Base-by-base conservation (phyloP, 2,113 vertebrate species). In the Tamias sibiricus region DNA sequence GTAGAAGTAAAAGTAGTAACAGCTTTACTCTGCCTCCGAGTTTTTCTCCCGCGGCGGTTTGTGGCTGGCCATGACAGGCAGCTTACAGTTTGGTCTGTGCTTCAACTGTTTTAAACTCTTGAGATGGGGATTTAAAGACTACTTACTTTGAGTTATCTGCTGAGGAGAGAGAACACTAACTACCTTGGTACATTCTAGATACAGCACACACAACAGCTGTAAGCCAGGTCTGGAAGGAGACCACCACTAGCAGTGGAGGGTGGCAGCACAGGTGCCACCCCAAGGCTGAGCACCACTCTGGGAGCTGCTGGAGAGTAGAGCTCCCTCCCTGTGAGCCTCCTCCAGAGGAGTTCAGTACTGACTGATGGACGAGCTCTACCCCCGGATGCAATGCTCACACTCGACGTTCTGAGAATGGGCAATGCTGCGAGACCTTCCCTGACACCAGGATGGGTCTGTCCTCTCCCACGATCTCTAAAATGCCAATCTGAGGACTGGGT, bases 201-300 rank as follows among this genome's bases (percentile, higher is more conserved):
- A n/a, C 0, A 81, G 54, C 54, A 76, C n/a, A 8, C 0, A 1
- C 0, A 28, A 37, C 0, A 26, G 44, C 64, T 81, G 6, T 4
- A 0, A 44, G 26, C 17, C 2, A 44, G 40, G 30, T 44, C 13
- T 32, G 54, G 59, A 24, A 17, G 6, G 28, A 40, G 47, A 37
- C 13, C 28, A 28, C 35, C 1, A 17, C 16, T 2, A 20, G 13
- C 11, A 12, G 24, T 3, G n/a, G 26, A 28, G 32, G 6, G 19
- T 32, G 71, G 42, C 42, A 26, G 28, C 37, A 57, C 10, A 71
- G 26, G 52, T 9, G 35, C 28, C 5, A 62, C 49, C 10, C 6
- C 1, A 16, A 3, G 49, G 52, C 20, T 6, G 14, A 76, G 40
- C 26, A 30, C 30, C 40, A 47, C 11, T 32, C 68, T 14, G 40